Percentiles rank a stretch among this genome's conserved stretches.
Conservation (phyloP, 2,888 invertebrate species). For the Coenonympha glycerion region DNA sequence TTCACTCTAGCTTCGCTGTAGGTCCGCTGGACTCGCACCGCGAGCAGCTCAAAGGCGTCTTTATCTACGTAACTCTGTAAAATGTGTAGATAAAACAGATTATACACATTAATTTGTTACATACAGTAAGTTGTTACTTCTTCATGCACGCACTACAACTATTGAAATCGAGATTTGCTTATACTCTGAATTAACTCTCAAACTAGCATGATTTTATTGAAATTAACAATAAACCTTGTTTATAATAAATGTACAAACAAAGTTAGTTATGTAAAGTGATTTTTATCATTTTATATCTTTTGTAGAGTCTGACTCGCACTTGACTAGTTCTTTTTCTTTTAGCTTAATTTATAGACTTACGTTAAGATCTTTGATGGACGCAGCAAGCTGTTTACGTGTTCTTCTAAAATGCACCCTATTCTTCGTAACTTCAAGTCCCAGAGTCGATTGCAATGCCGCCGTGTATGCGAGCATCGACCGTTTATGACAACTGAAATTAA, state of each 20-base stretch:
- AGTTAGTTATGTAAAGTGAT: too few species aligned
- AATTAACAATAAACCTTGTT: too few species aligned
- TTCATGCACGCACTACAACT: too few species aligned
- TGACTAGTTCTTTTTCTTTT: background rate
- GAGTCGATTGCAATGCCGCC: slow-evolving; percentile 45
- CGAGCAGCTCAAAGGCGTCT: slow-evolving; percentile 50
- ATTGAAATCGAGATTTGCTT: too few species aligned
- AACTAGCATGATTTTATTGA: too few species aligned
- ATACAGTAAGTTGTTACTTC: too few species aligned
- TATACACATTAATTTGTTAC: too few species aligned
- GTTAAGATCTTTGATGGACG: slow-evolving; percentile 38
- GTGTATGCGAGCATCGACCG: slow-evolving; percentile 48
- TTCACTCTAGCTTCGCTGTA: slow-evolving; percentile 38
- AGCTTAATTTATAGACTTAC: slow-evolving; percentile 42
- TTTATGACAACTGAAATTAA: slow-evolving; percentile 38
- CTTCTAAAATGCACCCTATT: slow-evolving; percentile 40
- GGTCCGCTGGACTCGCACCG: slow-evolving; percentile 46
- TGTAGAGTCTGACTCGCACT: too few species aligned
- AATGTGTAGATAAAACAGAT: too few species aligned
- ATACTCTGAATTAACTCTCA: too few species aligned
- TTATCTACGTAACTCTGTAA: slow-evolving; percentile 39
- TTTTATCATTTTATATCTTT: too few species aligned
- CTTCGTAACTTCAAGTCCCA: slow-evolving; percentile 50
- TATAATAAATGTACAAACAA: too few species aligned
- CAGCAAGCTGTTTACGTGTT: slow-evolving; percentile 35